Evolutionary conservation across 2,113 vertebrate genomes (phyloP).

Genomic region (Baryphthengus martii): DNA sequence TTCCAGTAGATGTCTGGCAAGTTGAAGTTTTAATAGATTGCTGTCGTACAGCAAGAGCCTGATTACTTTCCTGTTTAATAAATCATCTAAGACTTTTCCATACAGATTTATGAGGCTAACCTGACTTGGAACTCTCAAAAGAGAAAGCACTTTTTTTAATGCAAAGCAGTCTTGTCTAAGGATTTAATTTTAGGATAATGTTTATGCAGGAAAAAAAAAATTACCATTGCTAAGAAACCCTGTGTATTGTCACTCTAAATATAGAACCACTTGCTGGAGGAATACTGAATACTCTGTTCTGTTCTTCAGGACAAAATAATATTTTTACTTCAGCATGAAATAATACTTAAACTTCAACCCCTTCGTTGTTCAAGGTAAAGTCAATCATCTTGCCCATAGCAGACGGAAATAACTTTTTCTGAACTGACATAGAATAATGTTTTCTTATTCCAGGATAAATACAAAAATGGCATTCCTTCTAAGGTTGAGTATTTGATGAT

Average conservation of each 20-base stretch:
- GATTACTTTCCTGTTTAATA: not conserved
- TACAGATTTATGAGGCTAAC: not conserved
- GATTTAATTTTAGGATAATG: not conserved
- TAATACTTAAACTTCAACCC: not conserved
- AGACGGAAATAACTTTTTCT: not conserved
- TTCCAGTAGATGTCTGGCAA: no score
- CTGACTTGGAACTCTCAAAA: not conserved
- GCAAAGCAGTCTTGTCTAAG: not conserved
- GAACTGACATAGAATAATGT: not conserved
- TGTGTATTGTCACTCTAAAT: not conserved
- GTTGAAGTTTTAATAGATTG: no score
- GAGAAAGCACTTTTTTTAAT: not conserved
- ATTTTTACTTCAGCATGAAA: not conserved
- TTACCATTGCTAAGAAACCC: not conserved
- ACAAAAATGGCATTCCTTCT: not conserved
- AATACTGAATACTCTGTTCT: not conserved
- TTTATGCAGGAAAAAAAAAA: not conserved
- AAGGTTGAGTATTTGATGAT: not conserved
- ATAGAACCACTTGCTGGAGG: not conserved
- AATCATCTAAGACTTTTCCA: not conserved
- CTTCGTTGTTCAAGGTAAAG: not conserved
- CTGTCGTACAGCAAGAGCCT: not conserved
- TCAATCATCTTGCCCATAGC: not conserved
- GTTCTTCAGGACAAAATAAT: not conserved
- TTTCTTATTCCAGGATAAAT: conserved; percentile 6